phyloP scores from a whole-genome alignment of 2,113 vertebrate genomes.

The Scortum barcoo region DNA sequence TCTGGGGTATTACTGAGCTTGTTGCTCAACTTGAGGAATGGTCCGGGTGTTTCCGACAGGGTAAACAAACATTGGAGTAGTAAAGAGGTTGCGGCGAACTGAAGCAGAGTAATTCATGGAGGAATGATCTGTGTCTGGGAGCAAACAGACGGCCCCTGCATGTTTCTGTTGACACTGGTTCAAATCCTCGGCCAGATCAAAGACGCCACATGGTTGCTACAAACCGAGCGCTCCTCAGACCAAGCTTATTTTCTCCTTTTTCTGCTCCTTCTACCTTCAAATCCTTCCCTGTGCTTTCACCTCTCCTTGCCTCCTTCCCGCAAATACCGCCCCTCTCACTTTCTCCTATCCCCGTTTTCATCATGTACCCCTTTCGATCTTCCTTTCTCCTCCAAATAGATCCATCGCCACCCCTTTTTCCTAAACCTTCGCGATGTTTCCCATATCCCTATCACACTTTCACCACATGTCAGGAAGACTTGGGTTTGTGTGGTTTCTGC shows the following conservation, averaged over 20 bases:
- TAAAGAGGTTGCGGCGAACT: conserved; percentile 53
- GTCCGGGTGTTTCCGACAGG: conserved; percentile 55
- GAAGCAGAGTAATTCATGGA: conserved; percentile 58
- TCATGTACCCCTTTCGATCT: conserved; percentile 30
- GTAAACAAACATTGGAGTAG: conserved; percentile 74
- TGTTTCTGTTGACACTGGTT: conserved; percentile 73
- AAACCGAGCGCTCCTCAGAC: conserved; percentile 47
- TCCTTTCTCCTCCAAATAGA: conserved; percentile 35
- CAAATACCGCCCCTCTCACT: conserved; percentile 28
- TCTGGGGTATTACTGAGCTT: conserved; percentile 53
- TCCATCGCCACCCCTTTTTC: conserved; percentile 34
- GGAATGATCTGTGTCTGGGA: conserved; percentile 69
- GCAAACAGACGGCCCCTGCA: conserved; percentile 61
- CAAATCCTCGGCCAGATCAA: conserved; percentile 76
- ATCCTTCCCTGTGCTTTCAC: conserved; percentile 54
- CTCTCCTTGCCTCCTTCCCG: conserved; percentile 39
- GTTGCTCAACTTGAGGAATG: conserved; percentile 62
- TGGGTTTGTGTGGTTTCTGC: conserved; percentile 68
- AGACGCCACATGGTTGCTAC: conserved; percentile 70
- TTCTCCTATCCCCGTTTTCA: conserved; percentile 41
- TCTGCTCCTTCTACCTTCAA: conserved; percentile 53
- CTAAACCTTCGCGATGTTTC: conserved; percentile 53
- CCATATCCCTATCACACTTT: conserved; percentile 66
- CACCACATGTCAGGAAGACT: conserved; percentile 74
- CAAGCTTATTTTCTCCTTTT: conserved; percentile 63